These are phyloP conservation scores for Clarias pachynema DNA, from an alignment of 2,797 vertebrate genomes.

Conservation along the genomic window DNA sequence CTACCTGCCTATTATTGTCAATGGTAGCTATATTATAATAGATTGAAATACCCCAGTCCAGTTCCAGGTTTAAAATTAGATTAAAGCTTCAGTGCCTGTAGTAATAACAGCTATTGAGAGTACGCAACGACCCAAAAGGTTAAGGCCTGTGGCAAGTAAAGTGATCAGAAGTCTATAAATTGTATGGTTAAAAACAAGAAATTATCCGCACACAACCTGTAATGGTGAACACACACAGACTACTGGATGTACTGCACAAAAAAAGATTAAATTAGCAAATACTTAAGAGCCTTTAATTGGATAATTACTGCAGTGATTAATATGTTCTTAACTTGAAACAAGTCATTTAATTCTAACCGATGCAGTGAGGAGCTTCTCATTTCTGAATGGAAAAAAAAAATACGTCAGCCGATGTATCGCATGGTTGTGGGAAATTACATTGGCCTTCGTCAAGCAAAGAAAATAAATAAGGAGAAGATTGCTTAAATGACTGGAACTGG, in stretches of 20 bases:
- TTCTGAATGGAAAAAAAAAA: too few species aligned
- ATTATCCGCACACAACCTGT: neutral
- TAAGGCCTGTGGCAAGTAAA: neutral
- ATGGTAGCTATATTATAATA: constrained; percentile 1
- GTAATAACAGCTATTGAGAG: neutral
- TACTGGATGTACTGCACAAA: neutral
- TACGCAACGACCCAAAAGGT: neutral
- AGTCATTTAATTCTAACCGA: too few species aligned
- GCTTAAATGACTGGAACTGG: too few species aligned
- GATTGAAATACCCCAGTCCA: neutral
- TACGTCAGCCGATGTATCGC: too few species aligned
- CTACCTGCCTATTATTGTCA: neutral
- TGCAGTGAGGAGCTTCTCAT: too few species aligned
- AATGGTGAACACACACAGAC: neutral
- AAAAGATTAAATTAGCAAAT: too few species aligned
- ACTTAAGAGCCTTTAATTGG: too few species aligned
- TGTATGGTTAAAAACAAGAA: neutral
- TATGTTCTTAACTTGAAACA: too few species aligned
- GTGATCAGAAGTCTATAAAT: neutral
- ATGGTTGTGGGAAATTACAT: too few species aligned
- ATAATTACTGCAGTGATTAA: too few species aligned
- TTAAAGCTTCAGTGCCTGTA: neutral
- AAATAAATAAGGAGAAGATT: too few species aligned
- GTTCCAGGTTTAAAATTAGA: constrained; percentile 8
- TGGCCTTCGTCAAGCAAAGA: too few species aligned